Evolutionary conservation across 2,113 vertebrate species (phyloP).

Genomic region (Macheiramphus alcinus): DNA sequence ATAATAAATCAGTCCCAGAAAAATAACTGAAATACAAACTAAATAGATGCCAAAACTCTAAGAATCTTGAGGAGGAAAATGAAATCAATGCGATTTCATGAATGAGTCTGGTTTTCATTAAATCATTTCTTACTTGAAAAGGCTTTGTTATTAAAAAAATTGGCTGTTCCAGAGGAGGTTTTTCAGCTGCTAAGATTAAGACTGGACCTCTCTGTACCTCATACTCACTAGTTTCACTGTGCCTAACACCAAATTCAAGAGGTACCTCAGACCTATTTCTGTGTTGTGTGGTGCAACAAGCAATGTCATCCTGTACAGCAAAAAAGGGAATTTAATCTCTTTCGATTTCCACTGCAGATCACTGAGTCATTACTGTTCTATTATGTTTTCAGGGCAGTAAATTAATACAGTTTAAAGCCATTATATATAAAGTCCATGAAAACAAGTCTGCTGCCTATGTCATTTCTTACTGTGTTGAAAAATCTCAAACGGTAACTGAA

Average conservation of each 20-base stretch:
- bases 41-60: not conserved
- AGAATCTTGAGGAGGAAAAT: not conserved
- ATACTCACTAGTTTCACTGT: not conserved
- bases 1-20: not conserved
- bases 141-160: not conserved
- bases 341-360: not conserved
- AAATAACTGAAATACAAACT: not conserved
- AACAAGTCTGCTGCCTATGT: not conserved
- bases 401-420: not conserved
- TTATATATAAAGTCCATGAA: not conserved
- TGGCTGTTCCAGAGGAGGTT: not conserved
- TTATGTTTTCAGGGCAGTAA: not conserved
- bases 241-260: not conserved
- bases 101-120: not conserved
- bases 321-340: not conserved
- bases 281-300: not conserved
- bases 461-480: not conserved
- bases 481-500: not conserved
- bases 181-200: not conserved
- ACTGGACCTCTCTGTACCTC: not conserved
- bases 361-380: not conserved
- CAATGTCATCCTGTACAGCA: not conserved
- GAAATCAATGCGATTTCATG: not conserved
- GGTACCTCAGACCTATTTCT: not conserved
- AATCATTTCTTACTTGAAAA: not conserved